Evolutionary conservation across 2,113 vertebrate genomes (phyloP), one percentile per base, ranked within the genome.

Genomic region (Dasypus novemcinctus): DNA sequence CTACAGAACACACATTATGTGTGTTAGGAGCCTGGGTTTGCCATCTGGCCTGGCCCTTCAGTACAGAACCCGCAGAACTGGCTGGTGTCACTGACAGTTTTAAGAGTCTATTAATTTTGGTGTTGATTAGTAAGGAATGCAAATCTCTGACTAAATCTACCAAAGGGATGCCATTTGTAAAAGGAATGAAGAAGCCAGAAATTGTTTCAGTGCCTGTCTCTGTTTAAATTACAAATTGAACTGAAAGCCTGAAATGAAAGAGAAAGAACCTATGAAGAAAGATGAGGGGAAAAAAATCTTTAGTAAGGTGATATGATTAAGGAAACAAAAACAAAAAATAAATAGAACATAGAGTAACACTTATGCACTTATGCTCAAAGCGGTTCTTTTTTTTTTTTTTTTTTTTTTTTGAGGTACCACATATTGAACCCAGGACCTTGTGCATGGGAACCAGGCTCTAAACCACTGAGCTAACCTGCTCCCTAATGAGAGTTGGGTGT

Each of bases 21-120:
- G 87, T 41, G 75, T 18, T 7, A 36, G 72, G 90, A 74, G 95
- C 82, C 92, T 61, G 88, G 95, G 74, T 38, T 21, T 57, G 91
- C 97, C 97, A 97, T 96, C 96, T 97, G 97, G 96, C 85, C 64
- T 59, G 85, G 96, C 43, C 86, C 76, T 86, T 74, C 68, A 4
- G 49, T 75, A 38, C 59, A 83, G 43, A 2, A 87, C 68, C 79
- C 68, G 71, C 69, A 80, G 94, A 95, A 66, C 82, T 96, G 97
- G 94, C 96, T 75, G 15, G 2, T 13, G 33, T 86, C 86, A 68
- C 85, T 97, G 96, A 95, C 93, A 91, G 96, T 80, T 97, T 93
- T 94, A 97, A 97, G 78, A 64, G 88, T 96, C 87, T 94, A 86
- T 96, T 98, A 96, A 96, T 96, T 94, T 96, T 91, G 91, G 64